These are phyloP conservation scores for Chondrilla cf. caribensis DNA, from an alignment of 37 sponge, comb jelly and placozoan species.

Conservation along the genomic window DNA sequence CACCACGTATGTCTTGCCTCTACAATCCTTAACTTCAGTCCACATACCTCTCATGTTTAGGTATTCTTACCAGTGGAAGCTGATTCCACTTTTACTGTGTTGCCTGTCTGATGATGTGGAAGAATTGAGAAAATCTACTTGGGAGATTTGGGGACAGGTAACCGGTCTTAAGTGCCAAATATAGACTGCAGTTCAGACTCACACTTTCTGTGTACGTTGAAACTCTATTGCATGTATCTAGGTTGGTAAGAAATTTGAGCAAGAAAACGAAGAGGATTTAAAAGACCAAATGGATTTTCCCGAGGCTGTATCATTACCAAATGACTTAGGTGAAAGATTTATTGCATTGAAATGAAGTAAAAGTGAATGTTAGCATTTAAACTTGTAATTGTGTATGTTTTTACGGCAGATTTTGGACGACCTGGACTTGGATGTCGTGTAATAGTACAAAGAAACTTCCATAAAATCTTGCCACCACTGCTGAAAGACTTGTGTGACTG, in stretches of 20 bases:
- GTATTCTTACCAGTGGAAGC: conserved; percentile 91
- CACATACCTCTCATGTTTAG: too few relatives aligned
- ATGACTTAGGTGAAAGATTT: not conserved
- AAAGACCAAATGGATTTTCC: conserved; percentile 83
- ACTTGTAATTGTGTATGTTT: too few relatives aligned
- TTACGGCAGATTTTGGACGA: conserved; percentile 46
- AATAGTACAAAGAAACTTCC: conserved; percentile 81
- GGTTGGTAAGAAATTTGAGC: conserved; percentile 78
- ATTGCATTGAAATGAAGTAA: not conserved
- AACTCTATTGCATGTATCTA: conserved; percentile 9
- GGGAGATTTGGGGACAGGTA: conserved; percentile 64
- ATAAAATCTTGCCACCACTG: conserved; percentile 86
- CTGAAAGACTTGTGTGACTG: conserved; percentile 87
- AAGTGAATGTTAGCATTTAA: too few relatives aligned
- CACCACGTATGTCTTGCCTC: too few relatives aligned
- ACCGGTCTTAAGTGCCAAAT: too few relatives aligned
- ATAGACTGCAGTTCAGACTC: too few relatives aligned
- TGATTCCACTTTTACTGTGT: conserved; percentile 85
- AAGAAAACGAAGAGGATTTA: conserved; percentile 87
- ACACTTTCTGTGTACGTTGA: too few relatives aligned
- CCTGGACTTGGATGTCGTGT: conserved; percentile 90
- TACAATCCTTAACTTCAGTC: too few relatives aligned
- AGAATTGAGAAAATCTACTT: conserved; percentile 46
- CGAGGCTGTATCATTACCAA: not conserved
- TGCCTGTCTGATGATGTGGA: conserved; percentile 79